Evolutionary conservation across 2,797 vertebrate genomes (phyloP).

Genomic region (Falco cherrug): DNA sequence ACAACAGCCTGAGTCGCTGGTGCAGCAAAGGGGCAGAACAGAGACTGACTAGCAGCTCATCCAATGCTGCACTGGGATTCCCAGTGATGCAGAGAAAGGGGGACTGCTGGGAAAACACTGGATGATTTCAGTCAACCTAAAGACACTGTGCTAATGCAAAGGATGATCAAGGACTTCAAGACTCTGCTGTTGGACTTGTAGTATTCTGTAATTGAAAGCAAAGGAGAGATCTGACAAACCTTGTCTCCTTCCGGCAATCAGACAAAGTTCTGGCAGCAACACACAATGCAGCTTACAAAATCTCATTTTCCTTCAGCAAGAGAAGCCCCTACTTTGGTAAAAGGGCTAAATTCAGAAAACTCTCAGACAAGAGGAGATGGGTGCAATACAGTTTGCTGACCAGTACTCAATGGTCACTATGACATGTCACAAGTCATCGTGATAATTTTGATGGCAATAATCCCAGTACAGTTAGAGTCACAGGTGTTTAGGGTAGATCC

Average conservation of each 20-base stretch:
- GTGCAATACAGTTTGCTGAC: neutral
- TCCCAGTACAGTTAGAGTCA: neutral
- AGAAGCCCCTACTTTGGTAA: neutral
- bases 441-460: neutral
- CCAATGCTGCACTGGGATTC: neutral
- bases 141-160: neutral
- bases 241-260: neutral
- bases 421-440: neutral
- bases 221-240: neutral
- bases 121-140: neutral
- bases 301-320: neutral
- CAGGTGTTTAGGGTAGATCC: neutral
- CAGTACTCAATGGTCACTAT: neutral
- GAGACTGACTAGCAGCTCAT: neutral
- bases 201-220: neutral
- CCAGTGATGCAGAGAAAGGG: neutral
- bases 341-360: neutral
- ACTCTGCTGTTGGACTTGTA: neutral
- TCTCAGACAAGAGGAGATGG: neutral
- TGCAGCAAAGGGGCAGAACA: neutral
- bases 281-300: neutral
- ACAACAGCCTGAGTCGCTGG: neutral
- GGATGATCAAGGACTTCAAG: neutral
- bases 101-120: neutral
- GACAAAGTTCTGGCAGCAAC: neutral